phyloP scores from a whole-genome alignment of 1,140 invertebrate species.

The Lasaia peninsularis region DNA sequence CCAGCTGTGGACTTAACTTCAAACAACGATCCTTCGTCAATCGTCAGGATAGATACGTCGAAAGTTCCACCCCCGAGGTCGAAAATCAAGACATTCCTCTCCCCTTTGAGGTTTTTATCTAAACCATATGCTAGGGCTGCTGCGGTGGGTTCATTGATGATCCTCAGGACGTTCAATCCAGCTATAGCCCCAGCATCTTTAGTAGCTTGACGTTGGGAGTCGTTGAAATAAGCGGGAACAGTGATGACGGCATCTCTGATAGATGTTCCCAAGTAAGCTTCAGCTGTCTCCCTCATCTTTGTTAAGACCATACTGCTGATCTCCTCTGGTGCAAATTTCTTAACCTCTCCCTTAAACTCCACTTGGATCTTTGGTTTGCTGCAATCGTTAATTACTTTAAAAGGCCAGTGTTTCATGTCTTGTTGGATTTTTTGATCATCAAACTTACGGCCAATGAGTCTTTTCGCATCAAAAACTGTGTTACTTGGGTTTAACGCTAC shows the following conservation, averaged over 20 bases:
- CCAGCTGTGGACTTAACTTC: conserved; percentile 83
- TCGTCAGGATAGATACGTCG: conserved; percentile 86
- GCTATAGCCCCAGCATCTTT: conserved; percentile 85
- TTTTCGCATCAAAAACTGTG: conserved; percentile 77
- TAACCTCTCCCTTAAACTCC: conserved; percentile 85
- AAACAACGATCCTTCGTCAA: conserved; percentile 84
- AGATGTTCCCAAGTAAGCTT: conserved; percentile 84
- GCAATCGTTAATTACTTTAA: conserved; percentile 82
- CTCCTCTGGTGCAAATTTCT: conserved; percentile 87
- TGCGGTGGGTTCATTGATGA: conserved; percentile 87
- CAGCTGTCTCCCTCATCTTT: conserved; percentile 90
- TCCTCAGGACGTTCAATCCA: conserved; percentile 83
- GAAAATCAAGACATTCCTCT: conserved; percentile 77
- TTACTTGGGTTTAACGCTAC: conserved; percentile 78
- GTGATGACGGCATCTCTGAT: conserved; percentile 86
- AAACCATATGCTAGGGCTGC: conserved; percentile 86
- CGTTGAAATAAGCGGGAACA: conserved; percentile 94
- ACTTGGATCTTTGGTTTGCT: conserved; percentile 85
- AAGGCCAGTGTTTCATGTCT: conserved; percentile 88
- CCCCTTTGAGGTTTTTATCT: conserved; percentile 87
- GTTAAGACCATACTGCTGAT: conserved; percentile 87
- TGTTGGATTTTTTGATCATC: conserved; percentile 85
- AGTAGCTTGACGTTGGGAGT: conserved; percentile 92
- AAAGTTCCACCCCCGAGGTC: conserved; percentile 79
- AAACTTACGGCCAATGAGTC: conserved; percentile 81